Percentiles rank a stretch among this genome's conserved stretches.
These are phyloP conservation scores for Halocynthia aurantium DNA, from an alignment of 23 tunicate genomes.

Conservation along the genomic window DNA sequence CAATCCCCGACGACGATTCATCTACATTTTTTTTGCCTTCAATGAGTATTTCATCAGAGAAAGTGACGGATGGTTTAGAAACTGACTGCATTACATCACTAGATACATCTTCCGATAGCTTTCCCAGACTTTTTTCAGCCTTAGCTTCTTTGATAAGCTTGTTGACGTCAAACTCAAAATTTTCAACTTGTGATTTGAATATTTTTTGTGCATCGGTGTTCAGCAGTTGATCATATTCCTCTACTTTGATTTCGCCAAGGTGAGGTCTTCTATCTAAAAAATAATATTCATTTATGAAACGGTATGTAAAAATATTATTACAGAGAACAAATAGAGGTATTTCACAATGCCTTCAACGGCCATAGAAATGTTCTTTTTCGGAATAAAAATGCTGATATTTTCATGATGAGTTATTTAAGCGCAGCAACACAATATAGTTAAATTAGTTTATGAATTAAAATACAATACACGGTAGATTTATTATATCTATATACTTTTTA, in stretches of 20 bases:
- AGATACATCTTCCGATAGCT: background rate
- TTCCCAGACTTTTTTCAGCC: conserved; percentile 1
- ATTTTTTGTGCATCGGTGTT: conserved; percentile 9
- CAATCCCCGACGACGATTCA: background rate
- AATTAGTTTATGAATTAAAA: no score
- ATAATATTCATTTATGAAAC: background rate
- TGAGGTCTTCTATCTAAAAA: conserved; percentile 5
- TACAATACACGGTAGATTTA: no score
- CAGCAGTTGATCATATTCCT: conserved; percentile 11
- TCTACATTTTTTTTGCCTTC: background rate
- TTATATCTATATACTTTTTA: no score
- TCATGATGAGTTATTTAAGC: no score
- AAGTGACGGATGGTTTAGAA: background rate
- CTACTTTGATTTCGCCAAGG: conserved; percentile 6
- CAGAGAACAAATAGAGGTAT: no score
- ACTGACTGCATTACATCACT: background rate
- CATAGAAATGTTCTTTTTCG: no score
- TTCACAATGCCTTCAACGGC: no score
- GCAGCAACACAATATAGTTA: no score
- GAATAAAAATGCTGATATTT: no score
- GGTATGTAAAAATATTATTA: no score
- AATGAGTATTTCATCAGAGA: background rate
- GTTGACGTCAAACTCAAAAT: conserved; percentile 25
- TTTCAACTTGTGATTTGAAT: conserved; percentile 24
- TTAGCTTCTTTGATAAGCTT: conserved; percentile 25